A percentile compares a stretch with the other conserved stretches of the same genome.
phyloP scores from a whole-genome alignment of 2,113 vertebrate species.

The Erinaceus europaeus region DNA sequence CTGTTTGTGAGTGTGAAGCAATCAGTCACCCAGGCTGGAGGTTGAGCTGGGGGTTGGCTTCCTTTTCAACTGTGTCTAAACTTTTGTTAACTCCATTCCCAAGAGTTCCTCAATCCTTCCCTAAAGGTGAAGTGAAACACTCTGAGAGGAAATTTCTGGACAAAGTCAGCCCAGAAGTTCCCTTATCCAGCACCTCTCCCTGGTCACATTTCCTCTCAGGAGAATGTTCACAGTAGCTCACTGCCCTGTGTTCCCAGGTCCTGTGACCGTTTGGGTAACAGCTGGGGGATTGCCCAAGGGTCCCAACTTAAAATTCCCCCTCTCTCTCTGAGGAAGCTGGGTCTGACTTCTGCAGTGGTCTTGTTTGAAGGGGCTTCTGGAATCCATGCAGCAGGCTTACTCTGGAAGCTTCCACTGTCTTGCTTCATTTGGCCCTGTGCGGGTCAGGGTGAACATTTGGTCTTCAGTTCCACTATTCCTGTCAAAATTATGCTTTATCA shows the following conservation, averaged over 20 bases:
- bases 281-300: slow-evolving; percentile 75
- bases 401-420: neutral
- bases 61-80: neutral
- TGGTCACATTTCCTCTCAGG: slow-evolving; percentile 63
- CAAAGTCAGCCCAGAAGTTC: slow-evolving; percentile 69
- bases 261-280: slow-evolving; percentile 67
- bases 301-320: slow-evolving; percentile 68
- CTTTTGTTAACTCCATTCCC: slow-evolving; percentile 58
- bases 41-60: too few species aligned
- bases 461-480: neutral
- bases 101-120: slow-evolving; percentile 70
- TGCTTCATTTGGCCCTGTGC: fast-evolving
- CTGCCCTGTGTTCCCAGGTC: slow-evolving; percentile 7
- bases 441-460: neutral
- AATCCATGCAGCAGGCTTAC: neutral
- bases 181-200: slow-evolving; percentile 65
- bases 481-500: fast-evolving
- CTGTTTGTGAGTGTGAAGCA: neutral
- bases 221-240: slow-evolving; percentile 10
- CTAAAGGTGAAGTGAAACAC: slow-evolving; percentile 77
- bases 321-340: slow-evolving; percentile 55
- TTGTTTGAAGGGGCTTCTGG: neutral
- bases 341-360: slow-evolving; percentile 35
- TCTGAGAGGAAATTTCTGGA: slow-evolving; percentile 76
- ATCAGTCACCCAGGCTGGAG: fast-evolving